Base-by-base conservation (phyloP, 2,113 vertebrate genomes). In the Phycodurus eques region DNA sequence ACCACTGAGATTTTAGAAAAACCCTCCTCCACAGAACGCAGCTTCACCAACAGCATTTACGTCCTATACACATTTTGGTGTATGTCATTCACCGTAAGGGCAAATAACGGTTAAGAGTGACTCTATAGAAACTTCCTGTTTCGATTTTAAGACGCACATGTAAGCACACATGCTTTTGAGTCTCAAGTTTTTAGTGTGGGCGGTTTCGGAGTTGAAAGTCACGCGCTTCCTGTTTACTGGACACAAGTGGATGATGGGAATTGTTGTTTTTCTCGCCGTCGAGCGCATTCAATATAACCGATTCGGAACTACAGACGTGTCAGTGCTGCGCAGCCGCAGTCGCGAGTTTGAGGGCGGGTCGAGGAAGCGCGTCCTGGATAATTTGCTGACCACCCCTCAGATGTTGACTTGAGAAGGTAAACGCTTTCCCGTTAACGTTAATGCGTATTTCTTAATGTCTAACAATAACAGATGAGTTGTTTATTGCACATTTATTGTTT, bases 291-390 rank as follows among this genome's bases (percentile, higher is more conserved):
- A 35, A 2, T 22, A 0, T 0, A 12, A 54, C 43, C 56, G 0
- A 2, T 0, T 20, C 2, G 14, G 51, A 88, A 93, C 90, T 92
- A 90, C 92, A 31, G 12, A 1, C 4, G 35, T 42, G 8, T n/a
- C 6, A 2, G 49, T 31, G 4, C 7, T 0, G 67, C 81, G 74
- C 79, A 83, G 43, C 3, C 87, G 84, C 77, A 80, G 63, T 76
- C 14, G 31, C 17, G 3, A 5, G 19, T 27, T 33, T 39, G 3
- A 43, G 17, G 49, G 22, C 14, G 13, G 59, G 20, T 31, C 43
- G 54, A 15, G 56, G 51, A 75, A 10, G 72, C 68, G 70, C 76
- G 86, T 86, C 76, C 77, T 33, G 78, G 68, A 56, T 63, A 46
- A 73, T 49, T 84, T 17, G 20, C 1, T 61, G 71, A 79, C 5